phyloP scores from a whole-genome alignment of 1,140 invertebrate genomes.

The Cherax destructor region DNA sequence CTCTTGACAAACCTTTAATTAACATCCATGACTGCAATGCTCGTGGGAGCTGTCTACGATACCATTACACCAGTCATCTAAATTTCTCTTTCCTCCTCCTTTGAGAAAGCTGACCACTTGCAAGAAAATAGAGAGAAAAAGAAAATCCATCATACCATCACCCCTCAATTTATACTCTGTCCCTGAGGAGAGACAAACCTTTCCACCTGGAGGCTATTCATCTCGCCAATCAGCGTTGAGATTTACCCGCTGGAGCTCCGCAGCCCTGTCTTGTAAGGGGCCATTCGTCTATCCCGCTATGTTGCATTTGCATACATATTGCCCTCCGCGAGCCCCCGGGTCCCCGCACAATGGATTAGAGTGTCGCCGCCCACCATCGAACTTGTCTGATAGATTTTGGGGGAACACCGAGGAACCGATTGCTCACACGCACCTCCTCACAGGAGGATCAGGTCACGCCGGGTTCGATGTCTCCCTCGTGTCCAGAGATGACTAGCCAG shows the following conservation, averaged over 20 bases:
- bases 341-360: conserved; percentile 22
- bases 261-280: conserved; percentile 26
- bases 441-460: neutral
- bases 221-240: conserved; percentile 30
- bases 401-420: neutral
- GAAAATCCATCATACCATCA: neutral
- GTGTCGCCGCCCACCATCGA: conserved; percentile 32
- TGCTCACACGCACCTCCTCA: neutral
- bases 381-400: conserved; percentile 38
- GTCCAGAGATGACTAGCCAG: neutral
- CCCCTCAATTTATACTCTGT: neutral
- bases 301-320: conserved; percentile 40
- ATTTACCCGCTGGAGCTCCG: conserved; percentile 23
- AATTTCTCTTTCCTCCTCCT: neutral
- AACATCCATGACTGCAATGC: too few relatives aligned
- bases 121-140: neutral
- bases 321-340: conserved; percentile 20
- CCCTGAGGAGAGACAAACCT: neutral
- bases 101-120: neutral
- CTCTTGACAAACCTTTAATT: too few relatives aligned
- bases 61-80: neutral
- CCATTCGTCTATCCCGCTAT: conserved; percentile 28
- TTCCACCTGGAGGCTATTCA: neutral
- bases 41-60: too few relatives aligned
- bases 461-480: neutral